Percentiles rank a stretch among this genome's conserved stretches.
Evolutionary conservation across 1,140 invertebrate genomes (phyloP).

Genomic region (Galendromus occidentalis): DNA sequence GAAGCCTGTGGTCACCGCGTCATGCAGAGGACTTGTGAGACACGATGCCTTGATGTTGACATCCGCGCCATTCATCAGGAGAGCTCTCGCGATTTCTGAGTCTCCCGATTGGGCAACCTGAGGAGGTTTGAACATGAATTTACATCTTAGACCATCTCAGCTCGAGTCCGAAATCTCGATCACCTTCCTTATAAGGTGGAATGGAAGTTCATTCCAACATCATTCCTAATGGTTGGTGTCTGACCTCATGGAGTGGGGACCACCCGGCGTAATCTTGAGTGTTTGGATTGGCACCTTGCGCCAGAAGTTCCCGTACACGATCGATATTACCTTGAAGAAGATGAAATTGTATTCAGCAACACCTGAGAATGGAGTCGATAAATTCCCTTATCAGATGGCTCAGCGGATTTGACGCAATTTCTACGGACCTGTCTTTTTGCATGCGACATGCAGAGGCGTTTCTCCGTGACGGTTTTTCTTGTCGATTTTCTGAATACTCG

Average conservation of each 20-base stretch:
- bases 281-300: not conserved
- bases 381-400: too few species aligned
- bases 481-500: not conserved
- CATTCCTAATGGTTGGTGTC: too few species aligned
- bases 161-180: too few species aligned
- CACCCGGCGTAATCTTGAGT: not conserved
- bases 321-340: not conserved
- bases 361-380: too few species aligned
- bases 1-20: not conserved
- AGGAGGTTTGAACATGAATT: too few species aligned
- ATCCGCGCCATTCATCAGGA: not conserved
- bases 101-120: not conserved
- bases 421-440: not conserved
- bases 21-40: not conserved
- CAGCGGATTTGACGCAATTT: too few species aligned
- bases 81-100: not conserved
- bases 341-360: too few species aligned
- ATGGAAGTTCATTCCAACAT: too few species aligned
- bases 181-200: too few species aligned
- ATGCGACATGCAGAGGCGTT: not conserved
- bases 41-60: not conserved
- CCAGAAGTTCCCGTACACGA: not conserved
- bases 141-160: too few species aligned
- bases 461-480: not conserved
- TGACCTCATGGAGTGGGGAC: not conserved